phyloP scores from a whole-genome alignment of 2,113 vertebrate species.

The Lagenorhynchus albirostris region DNA sequence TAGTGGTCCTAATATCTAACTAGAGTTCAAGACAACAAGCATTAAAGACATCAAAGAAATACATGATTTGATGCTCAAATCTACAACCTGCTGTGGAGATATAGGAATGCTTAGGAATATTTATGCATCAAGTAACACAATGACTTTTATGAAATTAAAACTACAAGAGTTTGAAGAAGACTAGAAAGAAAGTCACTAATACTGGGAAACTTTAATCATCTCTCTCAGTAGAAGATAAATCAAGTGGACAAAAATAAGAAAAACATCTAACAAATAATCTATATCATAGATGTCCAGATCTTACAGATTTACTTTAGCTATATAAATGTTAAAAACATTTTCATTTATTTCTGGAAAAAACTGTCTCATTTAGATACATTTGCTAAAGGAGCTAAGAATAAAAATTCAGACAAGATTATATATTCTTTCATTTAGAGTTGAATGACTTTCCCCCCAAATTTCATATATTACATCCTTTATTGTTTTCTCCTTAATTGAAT shows the following conservation, averaged over 20 bases:
- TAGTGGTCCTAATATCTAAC: neutral
- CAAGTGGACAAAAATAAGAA: neutral
- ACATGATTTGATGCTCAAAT: neutral
- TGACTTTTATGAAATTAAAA: neutral
- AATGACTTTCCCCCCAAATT: neutral
- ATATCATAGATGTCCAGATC: neutral
- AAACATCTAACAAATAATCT: neutral
- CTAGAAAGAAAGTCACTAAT: neutral
- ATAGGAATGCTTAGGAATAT: neutral
- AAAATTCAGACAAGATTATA: neutral
- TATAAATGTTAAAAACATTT: neutral
- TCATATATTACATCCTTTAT: neutral
- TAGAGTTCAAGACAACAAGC: neutral
- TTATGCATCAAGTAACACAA: neutral
- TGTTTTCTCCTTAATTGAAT: neutral
- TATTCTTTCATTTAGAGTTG: neutral
- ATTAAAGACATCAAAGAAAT: neutral
- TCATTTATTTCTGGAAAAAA: neutral
- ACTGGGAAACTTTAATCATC: neutral
- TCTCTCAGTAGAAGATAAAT: neutral
- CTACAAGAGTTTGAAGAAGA: neutral
- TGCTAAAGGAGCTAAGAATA: neutral
- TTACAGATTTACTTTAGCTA: neutral
- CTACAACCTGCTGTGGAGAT: neutral
- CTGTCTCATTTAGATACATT: neutral